Percentiles rank a stretch among this genome's conserved stretches.
These are phyloP conservation scores for Porites lobata DNA, from an alignment of 92 coral and sea anemone species.

Conservation along the genomic window DNA sequence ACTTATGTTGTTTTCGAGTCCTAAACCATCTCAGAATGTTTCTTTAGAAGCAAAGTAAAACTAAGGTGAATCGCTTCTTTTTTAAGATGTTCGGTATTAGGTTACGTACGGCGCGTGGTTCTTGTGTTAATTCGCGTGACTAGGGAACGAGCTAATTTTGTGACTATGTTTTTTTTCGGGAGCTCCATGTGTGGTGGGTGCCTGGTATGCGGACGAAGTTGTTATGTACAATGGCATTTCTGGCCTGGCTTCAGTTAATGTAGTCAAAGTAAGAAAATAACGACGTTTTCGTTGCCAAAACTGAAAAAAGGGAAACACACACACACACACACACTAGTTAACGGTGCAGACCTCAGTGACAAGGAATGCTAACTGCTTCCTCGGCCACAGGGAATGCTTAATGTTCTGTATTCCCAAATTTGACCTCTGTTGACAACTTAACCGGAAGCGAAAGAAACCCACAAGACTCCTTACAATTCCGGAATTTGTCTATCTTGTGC, in stretches of 20 bases:
- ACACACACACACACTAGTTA: too few species aligned
- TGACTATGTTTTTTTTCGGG: background rate
- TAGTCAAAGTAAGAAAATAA: background rate
- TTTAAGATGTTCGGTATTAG: too few species aligned
- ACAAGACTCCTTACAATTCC: constrained; percentile 22
- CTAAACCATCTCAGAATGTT: background rate
- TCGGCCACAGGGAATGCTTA: background rate
- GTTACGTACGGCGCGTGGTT: constrained; percentile 24
- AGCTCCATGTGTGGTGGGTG: constrained; percentile 28
- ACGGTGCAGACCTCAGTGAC: background rate
- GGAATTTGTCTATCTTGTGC: constrained; percentile 25
- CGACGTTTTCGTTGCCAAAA: background rate
- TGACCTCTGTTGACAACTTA: background rate
- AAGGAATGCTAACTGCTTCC: background rate
- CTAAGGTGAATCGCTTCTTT: background rate
- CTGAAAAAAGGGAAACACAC: background rate
- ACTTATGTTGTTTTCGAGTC: too few species aligned
- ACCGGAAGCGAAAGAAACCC: constrained; percentile 24
- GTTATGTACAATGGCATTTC: background rate
- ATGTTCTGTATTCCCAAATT: background rate
- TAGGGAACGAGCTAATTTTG: background rate
- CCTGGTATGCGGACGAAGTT: background rate
- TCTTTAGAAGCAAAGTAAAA: background rate
- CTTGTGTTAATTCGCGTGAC: constrained; percentile 27
- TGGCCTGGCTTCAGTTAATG: background rate